phyloP scores from a whole-genome alignment of 2,113 vertebrate species.

The Monarcha castaneiventris region DNA sequence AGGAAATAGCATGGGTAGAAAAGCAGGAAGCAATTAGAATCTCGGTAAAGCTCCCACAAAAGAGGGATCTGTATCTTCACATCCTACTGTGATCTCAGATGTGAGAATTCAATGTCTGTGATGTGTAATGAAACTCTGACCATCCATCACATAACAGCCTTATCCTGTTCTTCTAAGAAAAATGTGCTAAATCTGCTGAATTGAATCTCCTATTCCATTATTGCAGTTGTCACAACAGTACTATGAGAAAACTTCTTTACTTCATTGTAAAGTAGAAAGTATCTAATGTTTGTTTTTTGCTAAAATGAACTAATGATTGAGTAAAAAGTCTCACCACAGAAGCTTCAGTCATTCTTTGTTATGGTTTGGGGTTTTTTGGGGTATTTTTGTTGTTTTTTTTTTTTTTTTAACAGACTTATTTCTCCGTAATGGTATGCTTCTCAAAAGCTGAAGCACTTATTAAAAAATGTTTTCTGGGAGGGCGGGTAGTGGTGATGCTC shows the following conservation, averaged over 20 bases:
- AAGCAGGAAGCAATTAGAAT: background rate
- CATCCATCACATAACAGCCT: background rate
- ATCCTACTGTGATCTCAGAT: background rate
- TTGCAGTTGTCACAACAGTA: background rate
- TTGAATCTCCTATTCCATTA: background rate
- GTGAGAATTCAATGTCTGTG: background rate
- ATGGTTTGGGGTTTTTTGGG: background rate
- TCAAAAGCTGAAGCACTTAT: background rate
- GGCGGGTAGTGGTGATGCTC: background rate
- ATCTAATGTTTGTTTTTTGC: background rate
- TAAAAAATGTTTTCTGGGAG: background rate
- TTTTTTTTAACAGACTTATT: background rate
- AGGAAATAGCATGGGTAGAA: slow-evolving; percentile 30
- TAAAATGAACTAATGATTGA: background rate
- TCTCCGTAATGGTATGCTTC: background rate
- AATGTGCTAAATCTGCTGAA: background rate
- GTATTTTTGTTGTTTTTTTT: background rate
- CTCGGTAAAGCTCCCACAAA: background rate
- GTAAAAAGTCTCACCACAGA: background rate
- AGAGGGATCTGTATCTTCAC: background rate
- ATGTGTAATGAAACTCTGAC: background rate
- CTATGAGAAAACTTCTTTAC: background rate
- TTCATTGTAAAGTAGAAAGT: background rate
- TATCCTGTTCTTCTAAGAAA: background rate
- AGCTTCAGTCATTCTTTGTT: background rate